These are phyloP conservation scores for Hemibagrus wyckioides DNA, from an alignment of 2,113 vertebrate genomes.

Conservation along the genomic window DNA sequence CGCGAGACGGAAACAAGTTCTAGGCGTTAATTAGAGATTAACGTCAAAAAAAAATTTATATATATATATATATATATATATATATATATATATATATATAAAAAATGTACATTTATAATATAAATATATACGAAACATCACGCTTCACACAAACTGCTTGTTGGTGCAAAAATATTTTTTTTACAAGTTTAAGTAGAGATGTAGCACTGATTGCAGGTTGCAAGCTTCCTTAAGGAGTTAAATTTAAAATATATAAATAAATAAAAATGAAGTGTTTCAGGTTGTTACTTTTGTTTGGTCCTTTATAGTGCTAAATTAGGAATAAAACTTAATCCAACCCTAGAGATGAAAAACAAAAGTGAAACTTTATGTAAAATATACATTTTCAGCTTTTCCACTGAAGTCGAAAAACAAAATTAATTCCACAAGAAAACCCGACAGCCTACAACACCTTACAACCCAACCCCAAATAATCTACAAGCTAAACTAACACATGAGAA, in stretches of 20 bases:
- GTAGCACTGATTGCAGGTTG: neutral
- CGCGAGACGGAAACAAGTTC: neutral
- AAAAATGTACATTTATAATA: no score
- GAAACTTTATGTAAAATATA: neutral
- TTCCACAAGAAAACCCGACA: neutral
- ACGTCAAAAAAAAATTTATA: no score
- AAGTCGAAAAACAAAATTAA: neutral
- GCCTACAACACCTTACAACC: neutral
- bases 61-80: no score
- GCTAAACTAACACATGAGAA: rapidly evolving
- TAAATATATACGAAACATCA: neutral
- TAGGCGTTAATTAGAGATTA: neutral
- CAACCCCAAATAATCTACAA: neutral
- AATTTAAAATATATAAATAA: no score
- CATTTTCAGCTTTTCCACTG: neutral
- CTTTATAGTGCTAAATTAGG: neutral
- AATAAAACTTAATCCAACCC: neutral
- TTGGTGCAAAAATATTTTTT: neutral
- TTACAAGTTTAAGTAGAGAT: neutral
- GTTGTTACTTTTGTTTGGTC: no score
- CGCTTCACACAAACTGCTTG: neutral
- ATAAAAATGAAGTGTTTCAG: neutral
- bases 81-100: no score
- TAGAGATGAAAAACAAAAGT: neutral
- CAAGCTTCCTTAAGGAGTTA: neutral